Evolutionary conservation across 2,113 vertebrate genomes (phyloP).

Genomic region (Albula goreensis): DNA sequence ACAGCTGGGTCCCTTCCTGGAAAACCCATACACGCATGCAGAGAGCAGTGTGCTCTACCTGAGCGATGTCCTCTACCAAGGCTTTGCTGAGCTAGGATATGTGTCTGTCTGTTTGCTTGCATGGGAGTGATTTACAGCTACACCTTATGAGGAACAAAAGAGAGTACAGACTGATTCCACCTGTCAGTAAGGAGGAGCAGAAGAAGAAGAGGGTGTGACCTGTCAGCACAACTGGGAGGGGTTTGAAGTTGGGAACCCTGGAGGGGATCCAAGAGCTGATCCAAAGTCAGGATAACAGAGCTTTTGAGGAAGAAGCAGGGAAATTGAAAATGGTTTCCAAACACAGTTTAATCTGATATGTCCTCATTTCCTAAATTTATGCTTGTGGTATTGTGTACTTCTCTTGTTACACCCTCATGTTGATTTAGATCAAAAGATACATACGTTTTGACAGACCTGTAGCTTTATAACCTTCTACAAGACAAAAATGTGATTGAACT

Average conservation of each 20-base stretch:
- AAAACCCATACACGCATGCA: not conserved
- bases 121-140: constrained; percentile 19
- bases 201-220: constrained; percentile 1
- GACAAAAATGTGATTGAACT: too few species aligned
- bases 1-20: constrained; percentile 21
- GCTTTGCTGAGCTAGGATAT: not conserved
- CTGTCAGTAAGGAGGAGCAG: constrained; percentile 28
- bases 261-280: not conserved
- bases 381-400: not conserved
- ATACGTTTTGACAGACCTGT: too few species aligned
- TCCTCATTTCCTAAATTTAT: not conserved
- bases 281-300: not conserved
- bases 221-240: constrained; percentile 2
- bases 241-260: not conserved
- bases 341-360: not conserved
- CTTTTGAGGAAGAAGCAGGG: not conserved
- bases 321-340: too few species aligned
- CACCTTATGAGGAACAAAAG: not conserved
- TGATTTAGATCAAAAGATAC: too few species aligned
- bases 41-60: not conserved
- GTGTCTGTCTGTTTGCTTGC: not conserved
- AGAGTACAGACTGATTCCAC: constrained; percentile 14
- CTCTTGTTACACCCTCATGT: not conserved
- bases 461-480: too few species aligned
- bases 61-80: too few species aligned